These are phyloP conservation scores for Aphelinus certus DNA, from an alignment of 1,140 invertebrate species.

Conservation along the genomic window DNA sequence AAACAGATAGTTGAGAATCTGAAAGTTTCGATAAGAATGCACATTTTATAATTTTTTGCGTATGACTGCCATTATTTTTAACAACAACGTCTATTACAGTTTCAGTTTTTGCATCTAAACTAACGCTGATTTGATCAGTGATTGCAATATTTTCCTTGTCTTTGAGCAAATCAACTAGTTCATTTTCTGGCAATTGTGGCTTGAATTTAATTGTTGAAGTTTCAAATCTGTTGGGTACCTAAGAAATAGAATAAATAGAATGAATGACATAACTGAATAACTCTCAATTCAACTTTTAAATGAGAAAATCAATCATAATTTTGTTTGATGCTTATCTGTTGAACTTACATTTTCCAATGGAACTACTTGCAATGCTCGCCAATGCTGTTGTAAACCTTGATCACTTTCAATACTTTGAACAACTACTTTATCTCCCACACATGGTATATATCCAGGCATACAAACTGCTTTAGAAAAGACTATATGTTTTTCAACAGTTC, in stretches of 20 bases:
- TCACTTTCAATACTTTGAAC: slow-evolving; percentile 75
- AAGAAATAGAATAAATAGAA: slow-evolving; percentile 9
- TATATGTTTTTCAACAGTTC: slow-evolving; percentile 66
- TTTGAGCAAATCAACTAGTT: slow-evolving; percentile 45
- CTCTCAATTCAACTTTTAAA: neutral
- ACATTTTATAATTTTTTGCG: slow-evolving; percentile 43
- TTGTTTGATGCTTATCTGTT: neutral
- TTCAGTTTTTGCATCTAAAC: slow-evolving; percentile 57
- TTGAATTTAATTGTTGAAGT: slow-evolving; percentile 6
- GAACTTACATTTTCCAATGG: slow-evolving; percentile 53
- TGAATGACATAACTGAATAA: slow-evolving; percentile 2
- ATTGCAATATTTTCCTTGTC: slow-evolving; percentile 62
- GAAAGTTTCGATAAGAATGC: slow-evolving; percentile 51
- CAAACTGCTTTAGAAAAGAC: slow-evolving; percentile 68
- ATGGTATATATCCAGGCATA: slow-evolving; percentile 65
- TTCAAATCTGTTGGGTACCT: slow-evolving; percentile 17
- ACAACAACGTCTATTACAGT: slow-evolving; percentile 50
- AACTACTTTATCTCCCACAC: slow-evolving; percentile 68
- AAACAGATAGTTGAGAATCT: slow-evolving; percentile 58
- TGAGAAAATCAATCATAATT: neutral
- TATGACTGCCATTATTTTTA: slow-evolving; percentile 55
- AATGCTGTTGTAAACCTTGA: slow-evolving; percentile 67
- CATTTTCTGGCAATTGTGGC: slow-evolving; percentile 13
- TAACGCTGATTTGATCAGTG: slow-evolving; percentile 55
- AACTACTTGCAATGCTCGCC: slow-evolving; percentile 70